Percentiles rank a stretch among this genome's conserved stretches.
Evolutionary conservation across 2,797 vertebrate genomes (phyloP).

Genomic region (Bovichtus variegatus): DNA sequence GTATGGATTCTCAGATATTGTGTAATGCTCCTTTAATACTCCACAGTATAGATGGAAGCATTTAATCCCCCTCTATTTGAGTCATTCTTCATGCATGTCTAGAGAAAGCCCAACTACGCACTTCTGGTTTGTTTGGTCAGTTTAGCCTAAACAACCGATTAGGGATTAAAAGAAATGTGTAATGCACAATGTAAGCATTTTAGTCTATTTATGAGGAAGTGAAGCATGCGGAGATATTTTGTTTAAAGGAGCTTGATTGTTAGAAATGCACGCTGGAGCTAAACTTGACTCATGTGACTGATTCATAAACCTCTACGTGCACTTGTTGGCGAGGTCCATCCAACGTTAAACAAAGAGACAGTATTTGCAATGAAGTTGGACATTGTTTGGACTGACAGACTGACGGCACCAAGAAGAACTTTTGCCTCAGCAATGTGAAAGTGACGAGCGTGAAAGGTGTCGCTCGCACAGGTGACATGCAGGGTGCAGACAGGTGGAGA

Average conservation of each 20-base stretch:
- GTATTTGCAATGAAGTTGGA: no score
- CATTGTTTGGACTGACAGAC: no score
- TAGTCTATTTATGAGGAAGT: slow-evolving; percentile 15
- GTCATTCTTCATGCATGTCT: slow-evolving; percentile 8
- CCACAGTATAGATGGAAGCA: slow-evolving; percentile 15
- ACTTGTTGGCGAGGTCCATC: neutral
- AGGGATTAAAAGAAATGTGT: slow-evolving; percentile 24
- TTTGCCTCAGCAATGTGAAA: no score
- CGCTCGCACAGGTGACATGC: no score
- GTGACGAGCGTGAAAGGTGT: no score
- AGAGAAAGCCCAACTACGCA: slow-evolving; percentile 11
- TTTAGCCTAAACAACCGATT: slow-evolving; percentile 56
- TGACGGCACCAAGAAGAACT: no score
- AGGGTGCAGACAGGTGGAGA: neutral
- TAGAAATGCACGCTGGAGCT: slow-evolving; percentile 7
- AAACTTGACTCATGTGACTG: slow-evolving; percentile 4
- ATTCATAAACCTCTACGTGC: neutral
- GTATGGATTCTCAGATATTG: slow-evolving; percentile 34
- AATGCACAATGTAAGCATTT: slow-evolving; percentile 2
- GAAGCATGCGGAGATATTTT: slow-evolving; percentile 3
- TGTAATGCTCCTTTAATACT: slow-evolving; percentile 39
- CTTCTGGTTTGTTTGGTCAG: slow-evolving; percentile 44
- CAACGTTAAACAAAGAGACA: neutral
- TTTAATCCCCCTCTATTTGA: slow-evolving; percentile 46
- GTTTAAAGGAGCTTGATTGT: slow-evolving; percentile 30